A percentile compares a stretch with the other conserved stretches of the same genome.
Conservation (phyloP, 1,140 invertebrate species). For the Apis dorsata region DNA sequence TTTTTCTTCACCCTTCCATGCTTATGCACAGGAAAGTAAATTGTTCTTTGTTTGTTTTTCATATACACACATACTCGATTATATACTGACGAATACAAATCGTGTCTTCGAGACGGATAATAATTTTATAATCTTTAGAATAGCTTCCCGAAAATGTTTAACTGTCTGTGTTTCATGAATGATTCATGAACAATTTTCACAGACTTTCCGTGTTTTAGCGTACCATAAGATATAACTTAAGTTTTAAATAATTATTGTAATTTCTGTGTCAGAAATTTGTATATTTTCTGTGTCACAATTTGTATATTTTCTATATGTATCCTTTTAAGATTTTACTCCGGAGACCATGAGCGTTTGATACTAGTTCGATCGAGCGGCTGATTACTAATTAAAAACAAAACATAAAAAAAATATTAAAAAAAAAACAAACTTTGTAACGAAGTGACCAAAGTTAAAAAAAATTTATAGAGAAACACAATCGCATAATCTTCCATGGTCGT, state of each 20-base stretch:
- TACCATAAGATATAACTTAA: conserved; percentile 52
- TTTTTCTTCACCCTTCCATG: conserved; percentile 10
- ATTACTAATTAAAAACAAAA: conserved; percentile 29
- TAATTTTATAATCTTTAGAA: conserved; percentile 35
- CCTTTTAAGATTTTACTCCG: conserved; percentile 42
- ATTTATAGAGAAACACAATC: conserved; percentile 57
- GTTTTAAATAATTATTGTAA: conserved; percentile 54
- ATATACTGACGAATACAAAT: background rate
- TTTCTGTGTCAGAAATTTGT: conserved; percentile 41
- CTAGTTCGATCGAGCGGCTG: conserved; percentile 30
- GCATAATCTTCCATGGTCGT: conserved; percentile 40
- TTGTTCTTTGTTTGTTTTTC: background rate
- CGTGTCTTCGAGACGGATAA: conserved; percentile 13
- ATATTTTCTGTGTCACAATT: conserved; percentile 54
- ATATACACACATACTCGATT: background rate
- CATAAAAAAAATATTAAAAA: background rate
- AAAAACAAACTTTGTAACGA: conserved; percentile 62
- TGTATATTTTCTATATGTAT: conserved; percentile 61
- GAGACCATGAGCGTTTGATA: conserved; percentile 41
- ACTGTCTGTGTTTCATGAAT: conserved; percentile 5
- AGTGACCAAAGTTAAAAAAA: conserved; percentile 70
- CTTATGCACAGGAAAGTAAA: background rate
- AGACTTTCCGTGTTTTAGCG: conserved; percentile 38
- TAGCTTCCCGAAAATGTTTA: conserved; percentile 32
- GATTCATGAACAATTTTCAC: background rate